Conservation (phyloP, 2,888 invertebrate genomes). For the Brachylomia viminalis region DNA sequence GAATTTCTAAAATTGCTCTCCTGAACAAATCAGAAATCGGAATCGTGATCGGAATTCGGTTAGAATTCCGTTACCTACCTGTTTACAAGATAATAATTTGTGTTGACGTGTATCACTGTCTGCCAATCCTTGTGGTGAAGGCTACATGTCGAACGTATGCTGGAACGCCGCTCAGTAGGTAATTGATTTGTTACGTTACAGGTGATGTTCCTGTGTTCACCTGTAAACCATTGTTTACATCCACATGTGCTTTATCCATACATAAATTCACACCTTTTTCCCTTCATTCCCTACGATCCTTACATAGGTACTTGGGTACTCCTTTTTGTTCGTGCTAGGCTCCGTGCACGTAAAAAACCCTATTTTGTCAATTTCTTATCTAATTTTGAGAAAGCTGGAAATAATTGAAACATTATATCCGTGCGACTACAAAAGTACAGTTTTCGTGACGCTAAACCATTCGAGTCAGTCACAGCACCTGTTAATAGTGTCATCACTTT, state of each 20-base stretch:
- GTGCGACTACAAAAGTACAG: too few species aligned
- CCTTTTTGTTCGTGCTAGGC: not conserved
- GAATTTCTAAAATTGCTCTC: not conserved
- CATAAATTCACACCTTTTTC: too few species aligned
- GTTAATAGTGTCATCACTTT: too few species aligned
- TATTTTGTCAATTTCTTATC: too few species aligned
- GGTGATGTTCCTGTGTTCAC: constrained; percentile 5
- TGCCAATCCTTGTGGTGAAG: constrained; percentile 14
- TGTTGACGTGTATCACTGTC: constrained; percentile 35
- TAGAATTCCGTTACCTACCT: too few species aligned
- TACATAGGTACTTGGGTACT: not conserved
- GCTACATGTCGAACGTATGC: constrained; percentile 18
- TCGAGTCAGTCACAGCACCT: too few species aligned
- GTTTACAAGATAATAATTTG: constrained; percentile 16
- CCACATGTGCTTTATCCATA: not conserved
- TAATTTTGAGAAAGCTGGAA: too few species aligned
- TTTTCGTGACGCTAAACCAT: too few species aligned
- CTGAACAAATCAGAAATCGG: not conserved
- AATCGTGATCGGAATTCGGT: not conserved
- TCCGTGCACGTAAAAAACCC: too few species aligned
- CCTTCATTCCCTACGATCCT: too few species aligned
- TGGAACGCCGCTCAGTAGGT: constrained; percentile 12
- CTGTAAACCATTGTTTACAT: constrained; percentile 6
- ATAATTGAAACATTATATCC: too few species aligned
- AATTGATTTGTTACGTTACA: constrained; percentile 54